A percentile compares a stretch with the other conserved stretches of the same genome.
These are phyloP conservation scores for Acomys russatus DNA, from an alignment of 2,797 vertebrate species.

Conservation along the genomic window DNA sequence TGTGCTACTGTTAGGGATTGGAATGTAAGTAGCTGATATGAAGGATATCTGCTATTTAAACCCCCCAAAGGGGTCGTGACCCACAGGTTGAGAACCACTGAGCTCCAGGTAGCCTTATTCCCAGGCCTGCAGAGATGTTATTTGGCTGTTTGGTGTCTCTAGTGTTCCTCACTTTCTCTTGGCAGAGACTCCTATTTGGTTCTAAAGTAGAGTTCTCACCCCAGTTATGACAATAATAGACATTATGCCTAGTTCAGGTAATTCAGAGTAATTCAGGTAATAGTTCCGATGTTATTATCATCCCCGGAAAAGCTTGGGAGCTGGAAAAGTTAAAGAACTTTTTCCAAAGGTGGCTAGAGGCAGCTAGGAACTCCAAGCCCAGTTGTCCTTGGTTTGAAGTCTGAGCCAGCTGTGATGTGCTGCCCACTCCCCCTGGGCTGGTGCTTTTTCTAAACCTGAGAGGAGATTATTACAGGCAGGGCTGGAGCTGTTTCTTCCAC, in stretches of 20 bases:
- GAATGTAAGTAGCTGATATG: not conserved
- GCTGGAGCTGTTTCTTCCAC: not conserved
- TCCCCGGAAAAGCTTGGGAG: not conserved
- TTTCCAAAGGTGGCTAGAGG: not conserved
- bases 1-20: not conserved
- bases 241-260: not conserved
- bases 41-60: not conserved
- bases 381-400: not conserved
- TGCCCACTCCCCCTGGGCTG: not conserved
- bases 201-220: not conserved
- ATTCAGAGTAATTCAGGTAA: not conserved
- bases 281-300: slow-evolving; percentile 12
- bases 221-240: not conserved
- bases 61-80: not conserved
- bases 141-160: not conserved
- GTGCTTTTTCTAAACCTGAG: not conserved
- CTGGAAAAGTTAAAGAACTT: slow-evolving; percentile 8
- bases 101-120: not conserved
- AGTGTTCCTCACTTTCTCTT: not conserved
- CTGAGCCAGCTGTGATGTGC: not conserved
- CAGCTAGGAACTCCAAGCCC: not conserved
- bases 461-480: not conserved
- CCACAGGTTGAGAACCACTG: not conserved
- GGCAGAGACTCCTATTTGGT: not conserved
- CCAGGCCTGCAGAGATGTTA: not conserved